These are phyloP conservation scores for Xanthia icteritia DNA, from an alignment of 2,888 invertebrate genomes.

Conservation along the genomic window DNA sequence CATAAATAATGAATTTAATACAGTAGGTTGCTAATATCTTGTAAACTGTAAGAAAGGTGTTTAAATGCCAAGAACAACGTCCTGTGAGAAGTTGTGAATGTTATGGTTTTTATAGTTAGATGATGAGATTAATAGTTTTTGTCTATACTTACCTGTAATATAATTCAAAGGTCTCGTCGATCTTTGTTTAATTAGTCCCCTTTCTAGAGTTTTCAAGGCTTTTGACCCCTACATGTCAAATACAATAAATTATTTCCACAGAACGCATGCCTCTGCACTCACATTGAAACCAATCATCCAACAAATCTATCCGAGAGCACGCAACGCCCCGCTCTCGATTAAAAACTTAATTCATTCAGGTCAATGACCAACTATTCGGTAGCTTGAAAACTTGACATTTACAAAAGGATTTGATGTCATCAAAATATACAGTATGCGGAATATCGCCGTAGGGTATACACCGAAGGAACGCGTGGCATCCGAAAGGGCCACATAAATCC, in stretches of 20 bases:
- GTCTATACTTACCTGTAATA: neutral
- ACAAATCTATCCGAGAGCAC: constrained; percentile 36
- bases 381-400: constrained; percentile 62
- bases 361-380: constrained; percentile 67
- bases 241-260: constrained; percentile 27
- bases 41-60: neutral
- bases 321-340: constrained; percentile 38
- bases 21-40: neutral
- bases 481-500: constrained; percentile 76
- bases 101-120: neutral
- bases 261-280: constrained; percentile 19
- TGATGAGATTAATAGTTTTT: no score
- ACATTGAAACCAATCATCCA: constrained; percentile 40
- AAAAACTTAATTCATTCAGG: constrained; percentile 60
- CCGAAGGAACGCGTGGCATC: constrained; percentile 66
- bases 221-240: constrained; percentile 42
- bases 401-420: constrained; percentile 69
- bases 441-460: constrained; percentile 62
- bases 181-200: neutral
- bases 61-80: neutral
- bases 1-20: neutral
- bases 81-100: neutral
- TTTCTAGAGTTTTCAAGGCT: constrained; percentile 4
- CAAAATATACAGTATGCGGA: constrained; percentile 63
- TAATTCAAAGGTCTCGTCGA: neutral